These are phyloP conservation scores for Microcebus lehilahytsara DNA, from an alignment of 2,113 vertebrate species.

Conservation along the genomic window DNA sequence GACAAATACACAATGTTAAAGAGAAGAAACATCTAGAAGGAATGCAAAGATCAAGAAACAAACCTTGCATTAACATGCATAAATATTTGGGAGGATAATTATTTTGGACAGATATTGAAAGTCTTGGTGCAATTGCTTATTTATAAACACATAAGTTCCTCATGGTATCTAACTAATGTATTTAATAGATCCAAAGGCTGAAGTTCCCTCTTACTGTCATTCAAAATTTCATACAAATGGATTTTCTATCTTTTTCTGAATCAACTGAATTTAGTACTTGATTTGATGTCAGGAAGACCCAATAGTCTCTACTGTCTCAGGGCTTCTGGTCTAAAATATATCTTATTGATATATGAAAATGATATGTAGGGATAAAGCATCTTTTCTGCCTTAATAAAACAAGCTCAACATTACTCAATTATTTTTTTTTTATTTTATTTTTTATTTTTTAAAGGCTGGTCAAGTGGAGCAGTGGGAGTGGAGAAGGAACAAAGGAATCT, in stretches of 20 bases:
- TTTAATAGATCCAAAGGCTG: not conserved
- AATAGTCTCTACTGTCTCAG: not conserved
- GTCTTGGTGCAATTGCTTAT: not conserved
- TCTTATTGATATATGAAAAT: not conserved
- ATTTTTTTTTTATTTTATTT: not conserved
- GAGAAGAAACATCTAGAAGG: not conserved
- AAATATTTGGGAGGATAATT: not conserved
- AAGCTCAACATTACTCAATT: not conserved
- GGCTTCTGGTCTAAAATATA: not conserved
- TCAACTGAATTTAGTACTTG: not conserved
- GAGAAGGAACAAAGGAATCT: too few species aligned
- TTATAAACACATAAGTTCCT: not conserved
- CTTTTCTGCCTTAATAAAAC: not conserved
- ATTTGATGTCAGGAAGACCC: not conserved
- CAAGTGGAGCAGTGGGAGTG: too few species aligned
- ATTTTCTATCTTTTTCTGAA: not conserved
- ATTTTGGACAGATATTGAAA: not conserved
- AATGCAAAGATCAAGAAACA: not conserved
- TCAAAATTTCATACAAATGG: not conserved
- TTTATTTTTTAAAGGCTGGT: too few species aligned
- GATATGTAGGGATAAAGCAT: not conserved
- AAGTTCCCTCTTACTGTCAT: not conserved
- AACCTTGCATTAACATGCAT: not conserved
- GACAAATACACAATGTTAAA: not conserved
- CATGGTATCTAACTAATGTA: not conserved